phyloP scores from a whole-genome alignment of 2,797 vertebrate species.

The Macropodus opercularis region DNA sequence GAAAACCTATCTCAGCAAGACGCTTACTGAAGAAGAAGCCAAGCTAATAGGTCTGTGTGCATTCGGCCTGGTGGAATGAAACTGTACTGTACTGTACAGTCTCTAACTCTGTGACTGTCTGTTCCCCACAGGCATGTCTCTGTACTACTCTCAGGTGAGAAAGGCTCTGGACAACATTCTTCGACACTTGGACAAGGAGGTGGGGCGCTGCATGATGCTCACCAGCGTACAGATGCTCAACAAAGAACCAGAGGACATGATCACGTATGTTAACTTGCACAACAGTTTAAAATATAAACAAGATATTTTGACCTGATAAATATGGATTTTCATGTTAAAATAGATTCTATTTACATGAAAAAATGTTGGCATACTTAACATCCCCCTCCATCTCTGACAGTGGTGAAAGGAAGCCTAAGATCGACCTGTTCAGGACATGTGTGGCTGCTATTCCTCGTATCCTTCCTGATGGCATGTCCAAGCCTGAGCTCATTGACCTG shows the following conservation, averaged over 20 bases:
- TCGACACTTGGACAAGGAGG: slow-evolving; percentile 97
- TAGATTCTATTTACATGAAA: background rate
- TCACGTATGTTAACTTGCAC: slow-evolving; percentile 68
- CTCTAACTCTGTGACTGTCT: slow-evolving; percentile 10
- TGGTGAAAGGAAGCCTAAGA: slow-evolving; percentile 98
- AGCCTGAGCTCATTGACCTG: slow-evolving; percentile 95
- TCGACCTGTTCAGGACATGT: slow-evolving; percentile 96
- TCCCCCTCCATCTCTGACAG: slow-evolving; percentile 73
- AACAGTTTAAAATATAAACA: background rate
- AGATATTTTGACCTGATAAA: background rate
- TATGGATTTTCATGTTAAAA: background rate
- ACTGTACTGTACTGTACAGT: too few relatives aligned
- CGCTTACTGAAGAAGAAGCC: slow-evolving; percentile 97
- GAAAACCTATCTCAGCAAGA: slow-evolving; percentile 99
- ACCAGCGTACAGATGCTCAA: slow-evolving; percentile 98
- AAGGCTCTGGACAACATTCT: slow-evolving; percentile 97
- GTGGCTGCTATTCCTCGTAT: slow-evolving; percentile 97
- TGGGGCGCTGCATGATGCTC: slow-evolving; percentile 99
- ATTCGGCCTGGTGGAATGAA: background rate
- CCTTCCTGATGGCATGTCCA: slow-evolving; percentile 98
- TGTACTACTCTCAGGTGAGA: slow-evolving; percentile 98
- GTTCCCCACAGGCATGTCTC: slow-evolving; percentile 89
- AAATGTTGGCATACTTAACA: too few relatives aligned
- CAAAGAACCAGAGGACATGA: slow-evolving; percentile 99
- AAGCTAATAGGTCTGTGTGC: slow-evolving; percentile 93